Evolutionary conservation across 2,888 invertebrate species (phyloP).

Genomic region (Zygaena filipendulae): DNA sequence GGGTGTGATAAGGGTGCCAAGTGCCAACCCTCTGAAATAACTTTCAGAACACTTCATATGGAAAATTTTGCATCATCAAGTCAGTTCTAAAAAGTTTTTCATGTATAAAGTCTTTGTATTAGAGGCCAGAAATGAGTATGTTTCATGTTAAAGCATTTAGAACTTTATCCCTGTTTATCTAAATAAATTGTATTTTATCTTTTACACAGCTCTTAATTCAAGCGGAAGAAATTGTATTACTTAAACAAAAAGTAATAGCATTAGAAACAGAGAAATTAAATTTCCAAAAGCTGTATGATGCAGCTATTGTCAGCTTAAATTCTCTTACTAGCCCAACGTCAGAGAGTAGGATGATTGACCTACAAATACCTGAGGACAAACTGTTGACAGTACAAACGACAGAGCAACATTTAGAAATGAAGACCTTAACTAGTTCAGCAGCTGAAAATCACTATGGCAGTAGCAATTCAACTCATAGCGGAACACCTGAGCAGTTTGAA

Average conservation of each 20-base stretch:
- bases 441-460: constrained; percentile 62
- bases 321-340: constrained; percentile 52
- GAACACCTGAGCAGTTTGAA: constrained; percentile 72
- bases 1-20: too few species aligned
- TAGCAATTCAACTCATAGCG: constrained; percentile 61
- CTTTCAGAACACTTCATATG: too few species aligned
- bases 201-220: constrained; percentile 57
- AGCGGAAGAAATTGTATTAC: constrained; percentile 64
- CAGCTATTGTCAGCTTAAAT: constrained; percentile 57
- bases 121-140: too few species aligned
- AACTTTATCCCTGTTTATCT: too few species aligned
- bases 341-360: constrained; percentile 40
- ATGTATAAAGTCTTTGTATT: too few species aligned
- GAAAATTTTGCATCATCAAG: too few species aligned
- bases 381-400: constrained; percentile 23
- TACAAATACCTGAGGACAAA: constrained; percentile 43
- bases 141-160: too few species aligned
- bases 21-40: too few species aligned
- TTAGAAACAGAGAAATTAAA: constrained; percentile 69
- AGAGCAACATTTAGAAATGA: constrained; percentile 27
- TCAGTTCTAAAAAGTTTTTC: too few species aligned
- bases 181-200: too few species aligned
- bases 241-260: constrained; percentile 62
- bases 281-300: constrained; percentile 64
- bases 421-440: constrained; percentile 50